These are phyloP conservation scores for Ciconia maguari DNA, from an alignment of 2,113 vertebrate genomes.

Conservation along the genomic window DNA sequence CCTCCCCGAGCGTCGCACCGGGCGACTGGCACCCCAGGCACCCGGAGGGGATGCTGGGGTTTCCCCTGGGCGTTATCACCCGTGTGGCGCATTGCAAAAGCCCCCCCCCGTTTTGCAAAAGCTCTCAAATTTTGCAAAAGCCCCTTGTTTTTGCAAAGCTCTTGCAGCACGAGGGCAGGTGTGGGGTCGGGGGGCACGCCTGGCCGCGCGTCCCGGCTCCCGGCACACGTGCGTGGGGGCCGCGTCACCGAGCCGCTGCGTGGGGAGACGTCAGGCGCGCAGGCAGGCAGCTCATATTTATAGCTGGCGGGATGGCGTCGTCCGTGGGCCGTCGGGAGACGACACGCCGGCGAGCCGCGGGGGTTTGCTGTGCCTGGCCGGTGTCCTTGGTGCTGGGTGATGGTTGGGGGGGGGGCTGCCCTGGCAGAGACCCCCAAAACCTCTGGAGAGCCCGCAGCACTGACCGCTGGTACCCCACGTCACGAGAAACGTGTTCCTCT, in stretches of 20 bases:
- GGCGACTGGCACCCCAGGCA: not conserved
- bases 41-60: no score
- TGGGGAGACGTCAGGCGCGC: not conserved
- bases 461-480: fast-evolving
- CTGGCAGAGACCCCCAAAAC: not conserved
- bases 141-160: not conserved
- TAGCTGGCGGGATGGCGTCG: not conserved
- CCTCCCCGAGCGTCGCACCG: not conserved
- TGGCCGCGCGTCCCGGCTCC: not conserved
- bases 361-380: not conserved
- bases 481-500: not conserved
- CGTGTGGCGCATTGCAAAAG: not conserved
- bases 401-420: no score
- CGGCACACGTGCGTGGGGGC: not conserved
- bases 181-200: not conserved
- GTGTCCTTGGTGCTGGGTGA: not conserved
- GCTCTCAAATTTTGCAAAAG: not conserved
- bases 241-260: not conserved
- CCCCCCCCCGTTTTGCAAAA: not conserved
- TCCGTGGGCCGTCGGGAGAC: not conserved
- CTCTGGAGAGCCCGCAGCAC: not conserved
- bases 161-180: not conserved
- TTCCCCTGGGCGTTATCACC: not conserved
- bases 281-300: not conserved
- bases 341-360: not conserved